Evolutionary conservation across 2,797 vertebrate species (phyloP), one percentile per base, ranked within the genome.

Genomic region (Cuculus canorus): DNA sequence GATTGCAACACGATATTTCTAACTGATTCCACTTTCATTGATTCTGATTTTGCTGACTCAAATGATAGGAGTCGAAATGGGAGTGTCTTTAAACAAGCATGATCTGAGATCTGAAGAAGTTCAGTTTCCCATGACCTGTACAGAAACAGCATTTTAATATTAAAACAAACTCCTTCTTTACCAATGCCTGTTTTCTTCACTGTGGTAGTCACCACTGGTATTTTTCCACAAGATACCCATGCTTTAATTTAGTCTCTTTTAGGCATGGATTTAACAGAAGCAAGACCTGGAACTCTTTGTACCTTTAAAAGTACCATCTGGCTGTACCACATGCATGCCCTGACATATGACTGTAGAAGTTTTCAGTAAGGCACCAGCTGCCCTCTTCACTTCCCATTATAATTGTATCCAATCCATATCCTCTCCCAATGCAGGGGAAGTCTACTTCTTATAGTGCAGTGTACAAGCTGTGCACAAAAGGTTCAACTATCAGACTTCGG

Each of bases 1-100:
- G 60, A 78, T 96, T 96, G 70, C 89, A 93, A 81, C 39, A 59
- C 57, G 72, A 12, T 86, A 37, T 84, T 92, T 90, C 72, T 32
- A 22, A 81, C 57, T 53, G n/a, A 66, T 78, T 83, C 37, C 12
- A 30, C 30, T 91, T 43, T 41, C 17, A 60, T 57, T 77, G 45
- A 50, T 93, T 88, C 66, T 50, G 45, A 5, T 86, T 93, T 92
- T 94, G 83, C 93, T 96, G 95, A 95, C 56, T 88, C 60, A 57
- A 60, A 69, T 30, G 30, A 68, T 10, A 68, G 48, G 59, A 80
- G 13, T 73, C 32, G 88, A 45, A 25, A 39, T 86, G 82, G 85
- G 77, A 72, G 39, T 92, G 92, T 80, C 88, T 75, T 88, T 70
- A 79, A 90, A 82, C 32, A 63, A 11, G 3, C 41, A 13, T 37